These are phyloP conservation scores for Hapalemur alaotrensis DNA, from an alignment of 2,797 vertebrate genomes.

Conservation along the genomic window DNA sequence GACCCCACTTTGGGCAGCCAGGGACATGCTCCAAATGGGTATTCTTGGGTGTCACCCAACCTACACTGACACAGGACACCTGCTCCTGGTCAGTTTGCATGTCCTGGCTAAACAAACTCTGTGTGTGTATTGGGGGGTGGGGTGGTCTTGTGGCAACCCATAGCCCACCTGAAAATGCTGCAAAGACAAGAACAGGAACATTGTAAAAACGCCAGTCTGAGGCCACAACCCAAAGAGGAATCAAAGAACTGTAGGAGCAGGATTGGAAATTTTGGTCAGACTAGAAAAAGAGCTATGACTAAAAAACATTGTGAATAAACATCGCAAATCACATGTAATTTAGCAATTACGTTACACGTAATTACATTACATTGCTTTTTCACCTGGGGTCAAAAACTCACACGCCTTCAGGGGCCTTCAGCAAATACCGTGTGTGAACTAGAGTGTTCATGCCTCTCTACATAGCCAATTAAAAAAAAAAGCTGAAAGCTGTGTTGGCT, in stretches of 20 bases:
- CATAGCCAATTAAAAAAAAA: neutral
- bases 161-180: neutral
- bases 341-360: neutral
- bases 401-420: neutral
- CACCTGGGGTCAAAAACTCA: neutral
- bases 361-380: neutral
- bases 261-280: neutral
- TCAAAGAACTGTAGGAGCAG: neutral
- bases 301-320: conserved; percentile 14
- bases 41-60: neutral
- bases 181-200: neutral
- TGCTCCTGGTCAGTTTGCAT: neutral
- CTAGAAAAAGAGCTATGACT: neutral
- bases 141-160: neutral
- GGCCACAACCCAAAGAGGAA: neutral
- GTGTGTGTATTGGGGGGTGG: neutral
- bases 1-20: neutral
- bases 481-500: neutral
- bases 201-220: neutral
- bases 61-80: neutral
- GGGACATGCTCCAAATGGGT: neutral
- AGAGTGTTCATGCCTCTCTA: neutral
- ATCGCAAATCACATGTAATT: conserved; percentile 23
- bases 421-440: neutral
- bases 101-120: neutral